Evolutionary conservation across 1,140 invertebrate genomes (phyloP), one percentile per base, ranked within the genome.

Genomic region (Ostrea denselamellosa): DNA sequence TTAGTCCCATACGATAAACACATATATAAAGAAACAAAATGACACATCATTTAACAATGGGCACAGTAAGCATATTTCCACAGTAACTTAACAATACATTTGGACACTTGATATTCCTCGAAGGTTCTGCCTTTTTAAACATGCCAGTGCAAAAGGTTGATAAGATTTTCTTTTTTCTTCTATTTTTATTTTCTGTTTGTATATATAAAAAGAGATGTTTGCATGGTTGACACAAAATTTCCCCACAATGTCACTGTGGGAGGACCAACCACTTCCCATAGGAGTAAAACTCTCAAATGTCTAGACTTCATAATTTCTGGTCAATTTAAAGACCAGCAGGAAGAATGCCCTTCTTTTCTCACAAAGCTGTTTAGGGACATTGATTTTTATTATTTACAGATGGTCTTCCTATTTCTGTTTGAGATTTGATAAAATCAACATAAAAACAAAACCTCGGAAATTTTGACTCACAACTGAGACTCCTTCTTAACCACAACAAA

Each of bases 11-110:
- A 25, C 25, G 68, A 77, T 25, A 28, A 9, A 44, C 34, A 44
- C 34, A 44, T 19, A 28, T 71, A 25, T 71, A 71, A 22, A 71
- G 65, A 71, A 71, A 71, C n/a, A 58, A 17, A 58, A 62, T 77
- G 68, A 77, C 68, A 77, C 68, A 77, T 77, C 68, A 77, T 77
- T 77, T 77, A 34, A 77, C 68, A 77, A 77, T 77, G 68, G 68
- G 25, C 68, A 34, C 25, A 77, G 25, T 77, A 28, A 77, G 28
- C 22, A 14, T 28, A 28, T 28, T 77, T 77, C 28, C 68, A 77
- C 68, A 34, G 68, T 77, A 77, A 77, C 68, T 14, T 5, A 17
- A 77, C 28, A 77, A 77, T 77, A 77, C 68, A 9, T 34, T 77
- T 8, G 68, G 68, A 77, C 12, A 77, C 68, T 77, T 77, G 68